These are phyloP conservation scores for Zaprionus ornatus DNA, from an alignment of 1,140 invertebrate genomes.

Conservation along the genomic window DNA sequence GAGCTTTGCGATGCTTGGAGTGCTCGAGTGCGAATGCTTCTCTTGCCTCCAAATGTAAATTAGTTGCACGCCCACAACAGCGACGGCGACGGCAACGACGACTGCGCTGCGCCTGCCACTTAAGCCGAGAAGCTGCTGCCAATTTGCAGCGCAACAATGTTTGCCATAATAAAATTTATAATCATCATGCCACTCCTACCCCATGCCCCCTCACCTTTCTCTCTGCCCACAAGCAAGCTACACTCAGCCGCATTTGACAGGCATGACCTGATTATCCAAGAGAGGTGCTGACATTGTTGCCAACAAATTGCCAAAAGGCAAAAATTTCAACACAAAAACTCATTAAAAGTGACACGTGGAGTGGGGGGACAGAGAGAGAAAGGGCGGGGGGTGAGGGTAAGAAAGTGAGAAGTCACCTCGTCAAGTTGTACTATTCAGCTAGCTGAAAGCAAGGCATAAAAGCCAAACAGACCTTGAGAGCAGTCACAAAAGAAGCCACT, in stretches of 20 bases:
- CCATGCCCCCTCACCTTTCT: neutral
- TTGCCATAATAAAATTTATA: slow-evolving; percentile 71
- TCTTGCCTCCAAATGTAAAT: slow-evolving; percentile 56
- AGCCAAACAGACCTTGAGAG: neutral
- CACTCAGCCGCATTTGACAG: slow-evolving; percentile 15
- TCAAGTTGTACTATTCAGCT: neutral
- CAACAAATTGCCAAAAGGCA: slow-evolving; percentile 49
- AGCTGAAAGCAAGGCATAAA: slow-evolving; percentile 1
- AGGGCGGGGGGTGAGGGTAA: neutral
- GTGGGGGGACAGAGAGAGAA: slow-evolving; percentile 11
- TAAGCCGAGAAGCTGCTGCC: slow-evolving; percentile 17
- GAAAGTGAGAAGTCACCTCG: slow-evolving; percentile 14
- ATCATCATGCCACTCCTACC: slow-evolving; percentile 57
- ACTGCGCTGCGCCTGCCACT: slow-evolving; percentile 19
- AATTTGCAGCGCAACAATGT: slow-evolving; percentile 46
- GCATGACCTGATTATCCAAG: slow-evolving; percentile 57
- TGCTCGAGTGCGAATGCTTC: neutral
- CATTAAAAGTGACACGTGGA: slow-evolving; percentile 62
- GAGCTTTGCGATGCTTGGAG: slow-evolving; percentile 17
- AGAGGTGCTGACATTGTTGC: slow-evolving; percentile 67
- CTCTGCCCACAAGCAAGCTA: neutral
- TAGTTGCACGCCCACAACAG: slow-evolving; percentile 47
- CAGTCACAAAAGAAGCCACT: neutral
- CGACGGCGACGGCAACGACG: neutral
- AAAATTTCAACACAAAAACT: slow-evolving; percentile 55